phyloP scores from a whole-genome alignment of 2,113 vertebrate genomes.

The Ifrita kowaldi region DNA sequence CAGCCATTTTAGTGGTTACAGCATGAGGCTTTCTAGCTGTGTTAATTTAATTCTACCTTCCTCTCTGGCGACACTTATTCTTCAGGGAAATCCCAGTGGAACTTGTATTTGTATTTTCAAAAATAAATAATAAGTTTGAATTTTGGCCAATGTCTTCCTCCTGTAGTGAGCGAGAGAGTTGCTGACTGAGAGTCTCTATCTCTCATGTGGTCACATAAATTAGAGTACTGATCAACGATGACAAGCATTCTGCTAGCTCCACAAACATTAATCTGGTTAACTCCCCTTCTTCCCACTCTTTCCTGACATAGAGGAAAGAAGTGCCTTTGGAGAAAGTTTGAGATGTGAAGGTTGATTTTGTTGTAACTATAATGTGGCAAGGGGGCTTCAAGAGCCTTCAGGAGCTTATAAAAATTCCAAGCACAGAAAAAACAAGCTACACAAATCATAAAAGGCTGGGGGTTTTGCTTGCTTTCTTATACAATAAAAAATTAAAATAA shows the following conservation, averaged over 20 bases:
- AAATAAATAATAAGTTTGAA: constrained; percentile 45
- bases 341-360: background rate
- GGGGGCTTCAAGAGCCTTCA: background rate
- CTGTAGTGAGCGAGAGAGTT: background rate
- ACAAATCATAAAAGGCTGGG: background rate
- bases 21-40: background rate
- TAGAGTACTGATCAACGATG: constrained; percentile 2
- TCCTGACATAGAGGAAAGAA: constrained; percentile 35
- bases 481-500: background rate
- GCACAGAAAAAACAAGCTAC: background rate
- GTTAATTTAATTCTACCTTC: background rate
- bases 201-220: constrained; percentile 56
- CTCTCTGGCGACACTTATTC: background rate
- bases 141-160: constrained; percentile 30
- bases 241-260: constrained; percentile 48
- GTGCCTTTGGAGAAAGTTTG: background rate
- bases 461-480: background rate
- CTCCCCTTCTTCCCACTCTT: constrained; percentile 54
- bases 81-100: constrained; percentile 20
- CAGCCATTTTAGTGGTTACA: background rate
- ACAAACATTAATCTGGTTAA: constrained; percentile 50
- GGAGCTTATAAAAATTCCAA: background rate
- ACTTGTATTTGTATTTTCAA: constrained; percentile 15
- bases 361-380: background rate
- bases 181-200: constrained; percentile 31